Evolutionary conservation across 2,797 vertebrate species (phyloP).

Genomic region (Tachyglossus aculeatus): DNA sequence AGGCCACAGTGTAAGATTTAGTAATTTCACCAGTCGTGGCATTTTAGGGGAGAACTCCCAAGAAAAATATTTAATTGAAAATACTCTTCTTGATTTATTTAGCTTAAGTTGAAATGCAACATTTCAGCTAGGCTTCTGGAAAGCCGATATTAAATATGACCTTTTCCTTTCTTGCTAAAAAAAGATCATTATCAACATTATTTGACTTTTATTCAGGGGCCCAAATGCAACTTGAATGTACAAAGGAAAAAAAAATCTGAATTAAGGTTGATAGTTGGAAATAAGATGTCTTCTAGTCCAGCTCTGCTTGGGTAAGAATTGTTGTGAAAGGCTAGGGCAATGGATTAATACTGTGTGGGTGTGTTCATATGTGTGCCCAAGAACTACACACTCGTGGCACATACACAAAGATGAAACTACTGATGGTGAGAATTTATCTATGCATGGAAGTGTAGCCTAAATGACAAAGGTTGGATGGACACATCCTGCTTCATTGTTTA

Average conservation of each 20-base stretch:
- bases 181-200: not conserved
- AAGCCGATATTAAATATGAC: conserved; percentile 53
- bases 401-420: too few relatives aligned
- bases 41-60: conserved; percentile 46
- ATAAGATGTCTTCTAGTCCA: not conserved
- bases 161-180: conserved; percentile 42
- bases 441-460: too few relatives aligned
- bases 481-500: too few relatives aligned
- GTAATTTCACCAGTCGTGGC: conserved; percentile 43
- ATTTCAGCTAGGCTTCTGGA: conserved; percentile 56
- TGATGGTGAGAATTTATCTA: too few relatives aligned
- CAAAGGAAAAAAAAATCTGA: not conserved
- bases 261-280: not conserved
- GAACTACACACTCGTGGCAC: too few relatives aligned
- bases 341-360: not conserved
- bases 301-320: not conserved
- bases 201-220: conserved; percentile 36
- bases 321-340: not conserved
- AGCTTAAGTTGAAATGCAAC: conserved; percentile 27
- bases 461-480: too few relatives aligned
- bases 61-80: conserved; percentile 54
- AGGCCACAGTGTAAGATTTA: conserved; percentile 62
- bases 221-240: not conserved
- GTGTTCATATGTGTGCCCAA: too few relatives aligned
- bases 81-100: conserved; percentile 37